Evolutionary conservation across 2,797 vertebrate species (phyloP).

Genomic region (Dryobates pubescens): DNA sequence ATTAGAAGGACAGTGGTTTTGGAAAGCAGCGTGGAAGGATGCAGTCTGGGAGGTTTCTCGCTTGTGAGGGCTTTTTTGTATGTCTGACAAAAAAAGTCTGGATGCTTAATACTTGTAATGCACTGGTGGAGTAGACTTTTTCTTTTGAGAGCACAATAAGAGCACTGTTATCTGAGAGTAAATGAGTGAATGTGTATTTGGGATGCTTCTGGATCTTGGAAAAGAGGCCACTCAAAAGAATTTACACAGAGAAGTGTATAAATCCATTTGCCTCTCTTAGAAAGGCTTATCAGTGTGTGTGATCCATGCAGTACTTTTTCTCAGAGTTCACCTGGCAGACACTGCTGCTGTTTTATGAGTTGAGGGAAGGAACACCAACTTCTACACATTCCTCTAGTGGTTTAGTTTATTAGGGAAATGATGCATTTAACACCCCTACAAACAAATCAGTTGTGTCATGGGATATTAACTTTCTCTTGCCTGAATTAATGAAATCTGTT

Average conservation of each 20-base stretch:
- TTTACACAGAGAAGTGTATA: background rate
- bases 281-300: background rate
- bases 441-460: constrained; percentile 69
- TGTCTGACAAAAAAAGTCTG: background rate
- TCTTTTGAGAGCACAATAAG: background rate
- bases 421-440: constrained; percentile 67
- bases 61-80: background rate
- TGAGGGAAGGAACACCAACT: constrained; percentile 42
- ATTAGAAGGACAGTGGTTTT: background rate
- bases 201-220: background rate
- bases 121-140: background rate
- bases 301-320: background rate
- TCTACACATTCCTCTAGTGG: constrained; percentile 44
- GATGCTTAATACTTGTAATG: background rate
- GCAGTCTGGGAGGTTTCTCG: background rate
- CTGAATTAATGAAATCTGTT: constrained; percentile 68
- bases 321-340: constrained; percentile 43
- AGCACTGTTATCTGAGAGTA: background rate
- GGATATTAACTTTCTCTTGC: constrained; percentile 69
- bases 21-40: background rate
- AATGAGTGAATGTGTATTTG: background rate
- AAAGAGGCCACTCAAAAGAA: background rate
- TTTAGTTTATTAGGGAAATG: constrained; percentile 70
- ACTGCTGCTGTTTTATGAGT: constrained; percentile 24
- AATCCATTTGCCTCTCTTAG: background rate